A percentile compares a stretch with the other conserved stretches of the same genome.
phyloP scores from a whole-genome alignment of 37 sponge, comb jelly and placozoan genomes.

The Trichoplax adhaerens region DNA sequence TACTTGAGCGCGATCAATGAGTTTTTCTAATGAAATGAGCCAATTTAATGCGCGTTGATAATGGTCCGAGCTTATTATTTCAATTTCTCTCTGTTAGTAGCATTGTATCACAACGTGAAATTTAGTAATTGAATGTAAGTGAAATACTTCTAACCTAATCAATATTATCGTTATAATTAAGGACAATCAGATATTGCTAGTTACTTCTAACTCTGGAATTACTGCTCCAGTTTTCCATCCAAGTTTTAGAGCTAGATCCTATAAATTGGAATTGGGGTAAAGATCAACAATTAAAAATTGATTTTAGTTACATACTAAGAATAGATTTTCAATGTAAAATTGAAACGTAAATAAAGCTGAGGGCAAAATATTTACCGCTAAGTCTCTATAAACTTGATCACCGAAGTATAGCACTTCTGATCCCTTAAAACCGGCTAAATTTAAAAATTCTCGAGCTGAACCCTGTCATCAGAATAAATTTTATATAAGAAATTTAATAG shows the following conservation, averaged over 20 bases:
- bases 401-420: conserved; percentile 79
- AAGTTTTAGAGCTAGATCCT: conserved; percentile 67
- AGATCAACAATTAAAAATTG: background rate
- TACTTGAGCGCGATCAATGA: conserved; percentile 36
- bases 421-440: conserved; percentile 62
- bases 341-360: background rate
- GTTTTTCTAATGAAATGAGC: conserved; percentile 40
- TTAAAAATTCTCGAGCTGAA: conserved; percentile 56
- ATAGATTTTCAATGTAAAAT: background rate
- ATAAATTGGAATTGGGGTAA: background rate
- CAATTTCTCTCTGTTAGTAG: conserved; percentile 31
- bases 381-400: conserved; percentile 88
- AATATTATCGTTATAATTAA: no score
- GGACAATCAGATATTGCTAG: background rate
- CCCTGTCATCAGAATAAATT: conserved; percentile 21
- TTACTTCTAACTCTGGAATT: conserved; percentile 76
- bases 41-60: conserved; percentile 25
- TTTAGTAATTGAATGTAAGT: no score
- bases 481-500: background rate
- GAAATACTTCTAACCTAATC: no score
- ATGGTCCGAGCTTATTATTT: conserved; percentile 9
- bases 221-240: conserved; percentile 91
- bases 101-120: no score
- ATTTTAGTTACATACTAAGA: background rate
- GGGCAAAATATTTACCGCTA: conserved; percentile 51